phyloP scores from a whole-genome alignment of 2,888 invertebrate genomes.

The Willowsia nigromaculata region DNA sequence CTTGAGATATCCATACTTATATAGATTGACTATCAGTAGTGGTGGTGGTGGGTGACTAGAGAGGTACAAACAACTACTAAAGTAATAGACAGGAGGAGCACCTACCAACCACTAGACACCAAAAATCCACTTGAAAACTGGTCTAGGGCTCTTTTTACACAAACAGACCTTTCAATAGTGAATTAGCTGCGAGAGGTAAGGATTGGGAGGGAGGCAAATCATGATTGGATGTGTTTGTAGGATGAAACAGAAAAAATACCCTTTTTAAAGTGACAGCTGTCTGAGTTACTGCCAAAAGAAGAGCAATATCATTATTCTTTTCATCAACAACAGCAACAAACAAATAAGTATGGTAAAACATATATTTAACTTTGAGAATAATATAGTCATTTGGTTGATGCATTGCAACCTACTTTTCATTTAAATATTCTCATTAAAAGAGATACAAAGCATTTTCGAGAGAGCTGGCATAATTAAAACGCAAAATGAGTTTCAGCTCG shows the following conservation, averaged over 20 bases:
- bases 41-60: not conserved
- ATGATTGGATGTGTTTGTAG: slow-evolving; percentile 18
- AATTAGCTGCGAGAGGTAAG: slow-evolving; percentile 27
- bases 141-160: slow-evolving; percentile 53
- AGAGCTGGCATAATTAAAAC: not conserved
- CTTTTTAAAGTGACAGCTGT: slow-evolving; percentile 54
- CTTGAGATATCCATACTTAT: slow-evolving; percentile 56
- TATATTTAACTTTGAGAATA: not conserved
- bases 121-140: slow-evolving; percentile 63
- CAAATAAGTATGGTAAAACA: not conserved
- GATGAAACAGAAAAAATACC: not conserved
- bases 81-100: slow-evolving; percentile 40
- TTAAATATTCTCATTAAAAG: not conserved
- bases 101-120: slow-evolving; percentile 32
- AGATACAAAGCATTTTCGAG: too few relatives aligned
- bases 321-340: not conserved
- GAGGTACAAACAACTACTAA: slow-evolving; percentile 20
- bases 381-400: not conserved
- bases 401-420: not conserved
- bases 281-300: slow-evolving; percentile 52
- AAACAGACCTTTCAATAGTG: slow-evolving; percentile 55
- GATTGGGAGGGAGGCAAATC: slow-evolving; percentile 13
- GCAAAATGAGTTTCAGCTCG: too few relatives aligned
- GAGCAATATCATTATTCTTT: slow-evolving; percentile 24
- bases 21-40: not conserved